Evolutionary conservation across 1,140 invertebrate species (phyloP).

Genomic region (Drosophila littoralis): DNA sequence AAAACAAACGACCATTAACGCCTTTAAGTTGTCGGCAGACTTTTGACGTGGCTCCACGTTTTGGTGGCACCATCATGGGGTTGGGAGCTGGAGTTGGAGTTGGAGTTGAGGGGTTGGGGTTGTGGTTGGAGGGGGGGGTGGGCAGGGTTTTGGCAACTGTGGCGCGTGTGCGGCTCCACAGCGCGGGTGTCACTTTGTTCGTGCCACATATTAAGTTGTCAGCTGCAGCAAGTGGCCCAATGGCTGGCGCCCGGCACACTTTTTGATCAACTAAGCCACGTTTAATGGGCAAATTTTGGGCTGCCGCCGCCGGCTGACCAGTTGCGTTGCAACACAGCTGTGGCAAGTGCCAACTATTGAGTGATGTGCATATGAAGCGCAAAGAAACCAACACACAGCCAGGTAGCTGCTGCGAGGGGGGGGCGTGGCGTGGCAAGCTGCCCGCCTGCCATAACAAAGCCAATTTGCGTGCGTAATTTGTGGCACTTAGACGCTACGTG

Average conservation of each 20-base stretch:
- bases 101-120: neutral
- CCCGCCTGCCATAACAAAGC: conserved; percentile 56
- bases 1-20: conserved; percentile 84
- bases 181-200: conserved; percentile 61
- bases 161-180: neutral
- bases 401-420: neutral
- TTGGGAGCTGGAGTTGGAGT: neutral
- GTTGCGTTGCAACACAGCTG: conserved; percentile 28
- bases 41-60: conserved; percentile 46
- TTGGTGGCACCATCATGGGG: neutral
- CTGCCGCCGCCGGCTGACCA: conserved; percentile 33
- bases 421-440: neutral
- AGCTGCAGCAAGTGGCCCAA: conserved; percentile 28
- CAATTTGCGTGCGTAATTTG: conserved; percentile 82
- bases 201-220: conserved; percentile 81
- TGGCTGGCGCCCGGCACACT: conserved; percentile 31
- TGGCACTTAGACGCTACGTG: conserved; percentile 78
- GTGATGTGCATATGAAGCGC: conserved; percentile 43
- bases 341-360: conserved; percentile 39
- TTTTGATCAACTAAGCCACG: conserved; percentile 68
- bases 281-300: conserved; percentile 67
- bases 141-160: neutral
- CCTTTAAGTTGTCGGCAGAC: conserved; percentile 80
- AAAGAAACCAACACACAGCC: neutral
- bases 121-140: too few relatives aligned